These are phyloP conservation scores for Epistrophe grossulariae DNA, from an alignment of 2,888 invertebrate genomes.

Conservation along the genomic window DNA sequence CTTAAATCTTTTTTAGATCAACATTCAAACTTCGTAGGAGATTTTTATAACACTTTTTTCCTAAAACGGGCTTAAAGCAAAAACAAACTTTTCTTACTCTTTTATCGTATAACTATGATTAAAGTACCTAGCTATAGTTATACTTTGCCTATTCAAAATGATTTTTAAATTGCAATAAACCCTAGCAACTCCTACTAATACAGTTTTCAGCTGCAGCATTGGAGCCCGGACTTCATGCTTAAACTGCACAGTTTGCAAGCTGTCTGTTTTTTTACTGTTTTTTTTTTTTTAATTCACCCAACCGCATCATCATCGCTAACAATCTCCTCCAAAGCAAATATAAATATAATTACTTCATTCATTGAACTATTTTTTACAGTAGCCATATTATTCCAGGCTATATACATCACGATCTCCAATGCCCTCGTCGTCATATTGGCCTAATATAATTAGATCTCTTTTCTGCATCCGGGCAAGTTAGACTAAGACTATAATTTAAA, in stretches of 20 bases:
- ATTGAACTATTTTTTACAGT: not conserved
- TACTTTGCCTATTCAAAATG: not conserved
- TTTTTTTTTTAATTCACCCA: not conserved
- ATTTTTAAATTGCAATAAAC: not conserved
- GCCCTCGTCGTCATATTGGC: not conserved
- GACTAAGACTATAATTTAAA: slow-evolving; percentile 4
- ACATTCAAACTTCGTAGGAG: too few relatives aligned
- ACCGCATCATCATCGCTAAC: not conserved
- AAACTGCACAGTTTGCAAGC: not conserved
- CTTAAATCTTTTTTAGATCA: too few relatives aligned
- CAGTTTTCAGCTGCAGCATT: not conserved
- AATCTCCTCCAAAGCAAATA: not conserved
- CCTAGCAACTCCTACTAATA: not conserved
- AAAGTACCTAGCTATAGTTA: not conserved
- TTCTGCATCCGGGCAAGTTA: slow-evolving; percentile 24
- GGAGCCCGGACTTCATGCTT: not conserved
- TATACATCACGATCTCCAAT: not conserved
- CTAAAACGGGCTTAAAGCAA: too few relatives aligned
- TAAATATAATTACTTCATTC: slow-evolving; percentile 12
- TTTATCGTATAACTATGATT: too few relatives aligned
- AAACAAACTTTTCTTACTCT: too few relatives aligned
- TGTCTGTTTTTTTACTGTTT: too few relatives aligned
- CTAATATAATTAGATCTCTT: slow-evolving; percentile 29
- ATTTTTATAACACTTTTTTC: too few relatives aligned
- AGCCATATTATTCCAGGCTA: not conserved